Conservation (phyloP, 37 sponge, comb jelly and placozoan species). For the Spongilla lacustris region DNA sequence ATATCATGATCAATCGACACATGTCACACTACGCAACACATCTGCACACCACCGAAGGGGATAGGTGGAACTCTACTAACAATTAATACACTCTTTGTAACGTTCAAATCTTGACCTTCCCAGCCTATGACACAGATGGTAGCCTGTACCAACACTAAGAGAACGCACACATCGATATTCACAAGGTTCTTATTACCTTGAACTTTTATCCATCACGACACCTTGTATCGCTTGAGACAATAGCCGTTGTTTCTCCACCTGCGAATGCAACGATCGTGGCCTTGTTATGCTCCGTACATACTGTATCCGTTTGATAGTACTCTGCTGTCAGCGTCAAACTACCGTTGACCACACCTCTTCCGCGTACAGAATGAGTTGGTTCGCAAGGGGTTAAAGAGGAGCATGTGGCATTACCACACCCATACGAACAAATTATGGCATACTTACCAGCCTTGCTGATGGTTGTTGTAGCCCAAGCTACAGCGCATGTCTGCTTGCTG, state of each 20-base stretch:
- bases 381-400: background rate
- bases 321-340: background rate
- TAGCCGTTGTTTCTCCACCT: background rate
- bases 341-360: background rate
- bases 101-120: background rate
- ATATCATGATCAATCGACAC: too few relatives aligned
- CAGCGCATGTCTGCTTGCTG: conserved; percentile 79
- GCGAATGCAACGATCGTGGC: background rate
- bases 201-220: conserved; percentile 1
- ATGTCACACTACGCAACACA: too few relatives aligned
- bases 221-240: background rate
- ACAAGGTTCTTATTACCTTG: background rate
- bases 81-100: background rate
- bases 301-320: background rate
- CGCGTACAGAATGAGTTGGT: background rate
- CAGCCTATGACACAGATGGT: background rate
- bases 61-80: too few relatives aligned
- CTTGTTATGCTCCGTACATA: background rate
- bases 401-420: background rate
- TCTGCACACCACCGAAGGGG: too few relatives aligned
- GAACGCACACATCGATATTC: background rate
- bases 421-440: too few relatives aligned
- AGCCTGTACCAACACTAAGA: background rate
- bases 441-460: conserved; percentile 5
- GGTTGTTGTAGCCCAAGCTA: conserved; percentile 21